phyloP scores from a whole-genome alignment of 1,140 invertebrate species.

The Procambarus virginalis region DNA sequence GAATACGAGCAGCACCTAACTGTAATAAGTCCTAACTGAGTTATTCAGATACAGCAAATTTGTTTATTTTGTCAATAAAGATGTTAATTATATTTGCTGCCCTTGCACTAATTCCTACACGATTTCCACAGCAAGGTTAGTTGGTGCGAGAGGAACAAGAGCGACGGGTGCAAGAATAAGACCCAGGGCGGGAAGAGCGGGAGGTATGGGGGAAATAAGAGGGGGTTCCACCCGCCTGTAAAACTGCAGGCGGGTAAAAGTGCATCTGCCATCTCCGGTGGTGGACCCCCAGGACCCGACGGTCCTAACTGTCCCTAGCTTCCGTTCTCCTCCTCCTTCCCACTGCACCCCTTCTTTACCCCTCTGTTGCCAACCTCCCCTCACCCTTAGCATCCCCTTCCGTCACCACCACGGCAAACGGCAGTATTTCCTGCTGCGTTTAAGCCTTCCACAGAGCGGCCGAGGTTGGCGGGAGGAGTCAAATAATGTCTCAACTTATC shows the following conservation, averaged over 20 bases:
- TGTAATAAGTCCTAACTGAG: no score
- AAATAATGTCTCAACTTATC: no score
- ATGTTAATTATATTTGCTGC: no score
- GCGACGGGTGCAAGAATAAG: background rate
- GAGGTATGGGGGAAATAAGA: background rate
- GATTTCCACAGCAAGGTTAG: no score
- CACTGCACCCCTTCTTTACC: background rate
- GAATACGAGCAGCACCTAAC: no score
- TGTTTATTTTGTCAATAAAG: no score
- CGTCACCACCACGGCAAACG: no score
- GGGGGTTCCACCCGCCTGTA: background rate
- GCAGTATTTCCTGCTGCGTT: background rate
- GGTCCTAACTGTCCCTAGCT: background rate
- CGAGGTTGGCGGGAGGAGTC: background rate
- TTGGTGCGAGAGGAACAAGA: background rate
- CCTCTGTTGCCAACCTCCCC: background rate
- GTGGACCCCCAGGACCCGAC: background rate
- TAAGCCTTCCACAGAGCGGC: background rate
- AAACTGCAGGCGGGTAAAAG: slow-evolving; percentile 12
- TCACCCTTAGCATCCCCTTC: background rate
- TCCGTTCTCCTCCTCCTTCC: slow-evolving; percentile 7
- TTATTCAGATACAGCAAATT: no score
- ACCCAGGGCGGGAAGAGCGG: background rate
- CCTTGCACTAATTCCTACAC: no score
- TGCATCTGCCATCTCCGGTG: slow-evolving; percentile 1